Evolutionary conservation across 2,797 vertebrate genomes (phyloP).

Genomic region (Acanthurus lineatus): DNA sequence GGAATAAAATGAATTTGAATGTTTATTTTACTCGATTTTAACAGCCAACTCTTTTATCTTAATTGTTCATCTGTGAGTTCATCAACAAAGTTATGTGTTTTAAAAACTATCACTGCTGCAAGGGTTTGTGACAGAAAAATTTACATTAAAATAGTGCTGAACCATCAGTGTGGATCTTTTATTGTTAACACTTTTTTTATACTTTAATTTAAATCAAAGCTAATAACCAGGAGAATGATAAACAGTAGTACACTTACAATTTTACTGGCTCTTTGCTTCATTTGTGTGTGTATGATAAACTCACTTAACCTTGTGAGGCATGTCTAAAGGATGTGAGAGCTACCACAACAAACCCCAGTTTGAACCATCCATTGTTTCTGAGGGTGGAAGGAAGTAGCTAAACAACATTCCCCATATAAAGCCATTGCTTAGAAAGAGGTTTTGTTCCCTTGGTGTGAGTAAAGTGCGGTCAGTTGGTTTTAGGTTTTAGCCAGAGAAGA

Average conservation of each 20-base stretch:
- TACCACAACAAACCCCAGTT: constrained; percentile 59
- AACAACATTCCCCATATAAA: constrained; percentile 63
- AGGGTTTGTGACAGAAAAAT: no score
- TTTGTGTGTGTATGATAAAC: constrained; percentile 7
- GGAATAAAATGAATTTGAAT: neutral
- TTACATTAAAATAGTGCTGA: no score
- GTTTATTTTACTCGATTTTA: neutral
- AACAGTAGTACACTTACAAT: neutral
- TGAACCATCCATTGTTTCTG: constrained; percentile 77
- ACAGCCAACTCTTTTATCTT: no score
- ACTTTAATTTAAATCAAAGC: neutral
- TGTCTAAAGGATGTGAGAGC: constrained; percentile 69
- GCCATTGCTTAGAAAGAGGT: constrained; percentile 54
- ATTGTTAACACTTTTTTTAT: no score
- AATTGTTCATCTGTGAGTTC: no score
- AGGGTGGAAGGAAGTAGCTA: constrained; percentile 74
- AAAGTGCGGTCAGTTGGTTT: constrained; percentile 24
- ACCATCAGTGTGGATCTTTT: no score
- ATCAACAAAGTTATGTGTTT: no score
- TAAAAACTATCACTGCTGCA: no score
- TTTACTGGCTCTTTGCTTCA: neutral
- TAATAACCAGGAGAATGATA: neutral
- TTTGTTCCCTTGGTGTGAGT: constrained; percentile 16
- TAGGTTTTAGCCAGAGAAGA: constrained; percentile 25
- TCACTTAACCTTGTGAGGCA: constrained; percentile 35